phyloP scores from a whole-genome alignment of 1,140 invertebrate genomes.

The Leptinotarsa lineolata region DNA sequence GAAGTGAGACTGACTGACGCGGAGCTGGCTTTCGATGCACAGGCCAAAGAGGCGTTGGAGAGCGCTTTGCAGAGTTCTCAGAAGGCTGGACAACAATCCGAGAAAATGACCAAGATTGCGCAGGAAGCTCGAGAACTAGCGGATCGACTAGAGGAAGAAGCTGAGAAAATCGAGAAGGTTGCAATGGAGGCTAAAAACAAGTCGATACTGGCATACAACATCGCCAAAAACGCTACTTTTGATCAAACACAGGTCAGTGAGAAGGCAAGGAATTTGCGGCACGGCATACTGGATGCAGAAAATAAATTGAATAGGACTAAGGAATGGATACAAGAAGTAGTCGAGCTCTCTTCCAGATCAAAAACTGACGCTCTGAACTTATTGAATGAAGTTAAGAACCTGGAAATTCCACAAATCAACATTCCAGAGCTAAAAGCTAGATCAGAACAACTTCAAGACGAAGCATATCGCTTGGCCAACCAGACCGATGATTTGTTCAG shows the following conservation, averaged over 20 bases:
- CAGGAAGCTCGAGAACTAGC: constrained; percentile 80
- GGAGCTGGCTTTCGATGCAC: constrained; percentile 75
- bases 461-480: constrained; percentile 53
- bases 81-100: constrained; percentile 87
- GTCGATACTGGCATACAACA: constrained; percentile 76
- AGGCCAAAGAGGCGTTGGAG: constrained; percentile 76
- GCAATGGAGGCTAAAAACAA: constrained; percentile 83
- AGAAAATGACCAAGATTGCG: constrained; percentile 88
- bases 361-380: constrained; percentile 80
- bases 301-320: constrained; percentile 71
- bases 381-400: constrained; percentile 74
- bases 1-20: constrained; percentile 62
- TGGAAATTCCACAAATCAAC: constrained; percentile 76
- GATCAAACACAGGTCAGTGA: constrained; percentile 59
- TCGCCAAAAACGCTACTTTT: constrained; percentile 74
- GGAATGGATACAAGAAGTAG: constrained; percentile 71
- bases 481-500: constrained; percentile 56
- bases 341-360: constrained; percentile 71
- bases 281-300: constrained; percentile 64
- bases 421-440: constrained; percentile 69
- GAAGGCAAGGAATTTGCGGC: constrained; percentile 64
- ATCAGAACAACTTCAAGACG: constrained; percentile 65
- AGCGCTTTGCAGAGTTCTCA: constrained; percentile 82
- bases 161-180: constrained; percentile 74
- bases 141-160: constrained; percentile 77